Evolutionary conservation across 92 coral and sea anemone species (phyloP), one percentile per base, ranked within the genome.

Genomic region (Parazoanthus darwini): DNA sequence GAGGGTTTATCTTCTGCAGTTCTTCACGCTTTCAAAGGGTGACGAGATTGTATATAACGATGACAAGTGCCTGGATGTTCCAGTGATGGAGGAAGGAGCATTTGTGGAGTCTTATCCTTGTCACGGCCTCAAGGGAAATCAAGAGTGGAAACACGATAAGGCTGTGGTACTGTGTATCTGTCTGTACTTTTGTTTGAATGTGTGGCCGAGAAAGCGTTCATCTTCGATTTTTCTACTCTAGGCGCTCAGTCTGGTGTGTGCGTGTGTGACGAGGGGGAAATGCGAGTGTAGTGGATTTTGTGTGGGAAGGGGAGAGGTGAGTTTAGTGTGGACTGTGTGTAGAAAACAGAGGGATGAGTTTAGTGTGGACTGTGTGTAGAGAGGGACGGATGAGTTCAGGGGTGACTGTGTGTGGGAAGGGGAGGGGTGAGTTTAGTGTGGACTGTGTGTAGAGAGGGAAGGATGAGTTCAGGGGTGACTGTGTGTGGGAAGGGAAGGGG

Each of bases 61-160:
- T 44, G 98, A 95, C 86, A 95, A 95, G 89, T 96, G 99, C 77
- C 87, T 96, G 76, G 97, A 96, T 84, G 91, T 96, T 18, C 94
- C 93, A 15, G 80, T 88, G 54, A 59, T 92, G 68, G 95, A 90
- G 8, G 94, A 94, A 77, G 99, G 99, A 39, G 96, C 89, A 54
- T 82, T 81, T 8, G 98, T 96, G 36, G 92, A 91, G 87, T 95
- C 94, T 90, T 92, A 92, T 90, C 82, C 91, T 76, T 95, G 99
- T 86, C 97, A 92, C 54, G 96, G 94, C 1, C 88, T 93, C 18
- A 90, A 88, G 63, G 96, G 94, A 44, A 92, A 93, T 86, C 99
- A 96, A 86, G 98, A 96, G 83, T 96, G 99, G 99, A 96, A 94
- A 89, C 99, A 96, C 90, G 86, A 90, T 83, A 92, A 90, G 90